Percentiles rank a stretch among this genome's conserved stretches.
Evolutionary conservation across 2,113 vertebrate genomes (phyloP).

Genomic region (Neogobius melanostomus): DNA sequence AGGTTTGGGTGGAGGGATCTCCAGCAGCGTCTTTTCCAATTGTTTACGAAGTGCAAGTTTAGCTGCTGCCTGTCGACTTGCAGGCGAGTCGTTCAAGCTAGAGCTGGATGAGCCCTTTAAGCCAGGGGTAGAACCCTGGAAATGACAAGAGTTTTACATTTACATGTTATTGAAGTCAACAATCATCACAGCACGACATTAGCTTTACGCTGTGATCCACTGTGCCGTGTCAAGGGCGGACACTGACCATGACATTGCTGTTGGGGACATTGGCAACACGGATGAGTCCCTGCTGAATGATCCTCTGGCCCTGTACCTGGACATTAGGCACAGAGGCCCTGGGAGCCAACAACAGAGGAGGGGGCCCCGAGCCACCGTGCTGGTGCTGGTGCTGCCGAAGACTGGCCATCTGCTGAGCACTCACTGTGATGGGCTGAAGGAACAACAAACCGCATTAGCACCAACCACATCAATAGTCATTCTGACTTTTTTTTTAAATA

Average conservation of each 20-base stretch:
- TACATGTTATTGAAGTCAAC: neutral
- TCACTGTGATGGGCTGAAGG: slow-evolving; percentile 79
- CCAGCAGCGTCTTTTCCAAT: slow-evolving; percentile 94
- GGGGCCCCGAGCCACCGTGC: slow-evolving; percentile 89
- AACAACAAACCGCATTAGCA: neutral
- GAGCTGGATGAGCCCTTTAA: slow-evolving; percentile 83
- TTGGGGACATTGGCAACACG: slow-evolving; percentile 92
- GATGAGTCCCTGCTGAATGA: slow-evolving; percentile 97
- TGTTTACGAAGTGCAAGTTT: slow-evolving; percentile 95
- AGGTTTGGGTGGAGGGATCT: slow-evolving; percentile 95
- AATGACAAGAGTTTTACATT: neutral
- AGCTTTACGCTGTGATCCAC: neutral
- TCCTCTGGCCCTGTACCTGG: slow-evolving; percentile 93
- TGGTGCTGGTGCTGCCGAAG: slow-evolving; percentile 89
- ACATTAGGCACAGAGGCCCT: slow-evolving; percentile 91
- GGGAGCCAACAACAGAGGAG: slow-evolving; percentile 90
- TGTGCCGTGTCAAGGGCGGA: slow-evolving; percentile 72
- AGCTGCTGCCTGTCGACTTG: slow-evolving; percentile 91
- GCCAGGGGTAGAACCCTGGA: slow-evolving; percentile 84
- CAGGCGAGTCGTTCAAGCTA: slow-evolving; percentile 83
- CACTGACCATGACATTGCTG: slow-evolving; percentile 90
- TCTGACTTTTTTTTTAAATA: too few relatives aligned
- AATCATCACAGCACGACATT: neutral
- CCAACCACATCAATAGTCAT: neutral
- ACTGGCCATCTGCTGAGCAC: slow-evolving; percentile 90